Evolutionary conservation across 1,140 invertebrate genomes (phyloP).

Genomic region (Caenorhabditis latens): DNA sequence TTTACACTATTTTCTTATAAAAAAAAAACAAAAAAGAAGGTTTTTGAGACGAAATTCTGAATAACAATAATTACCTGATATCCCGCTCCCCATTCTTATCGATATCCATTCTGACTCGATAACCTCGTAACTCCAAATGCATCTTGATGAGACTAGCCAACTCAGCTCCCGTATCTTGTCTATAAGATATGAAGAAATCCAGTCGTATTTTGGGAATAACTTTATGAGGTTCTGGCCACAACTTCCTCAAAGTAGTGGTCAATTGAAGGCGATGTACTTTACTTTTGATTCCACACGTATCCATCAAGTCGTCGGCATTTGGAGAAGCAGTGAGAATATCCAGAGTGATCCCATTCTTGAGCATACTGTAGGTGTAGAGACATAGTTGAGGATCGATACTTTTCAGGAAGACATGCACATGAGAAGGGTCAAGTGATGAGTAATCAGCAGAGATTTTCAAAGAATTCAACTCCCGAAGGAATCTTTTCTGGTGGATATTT

Average conservation of each 20-base stretch:
- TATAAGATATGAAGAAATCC: conserved; percentile 97
- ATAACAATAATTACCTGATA: too few species aligned
- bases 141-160: conserved; percentile 88
- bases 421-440: conserved; percentile 90
- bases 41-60: too few species aligned
- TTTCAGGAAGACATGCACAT: conserved; percentile 90
- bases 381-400: conserved; percentile 91
- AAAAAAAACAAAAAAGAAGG: too few species aligned
- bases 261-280: conserved; percentile 86
- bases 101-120: conserved; percentile 91
- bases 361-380: conserved; percentile 95
- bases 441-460: conserved; percentile 94
- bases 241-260: conserved; percentile 85
- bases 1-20: too few species aligned
- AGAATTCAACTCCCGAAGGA: conserved; percentile 91
- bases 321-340: background rate
- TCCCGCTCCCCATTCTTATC: conserved; percentile 94
- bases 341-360: conserved; percentile 92
- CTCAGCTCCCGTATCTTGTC: conserved; percentile 96
- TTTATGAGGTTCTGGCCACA: conserved; percentile 76
- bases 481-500: conserved; percentile 90
- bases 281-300: conserved; percentile 72
- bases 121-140: conserved; percentile 90
- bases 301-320: background rate
- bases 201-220: conserved; percentile 77